A percentile compares a stretch with the other conserved stretches of the same genome.
Conservation (phyloP, 1,140 invertebrate genomes). For the Sminthurides bifidus region DNA sequence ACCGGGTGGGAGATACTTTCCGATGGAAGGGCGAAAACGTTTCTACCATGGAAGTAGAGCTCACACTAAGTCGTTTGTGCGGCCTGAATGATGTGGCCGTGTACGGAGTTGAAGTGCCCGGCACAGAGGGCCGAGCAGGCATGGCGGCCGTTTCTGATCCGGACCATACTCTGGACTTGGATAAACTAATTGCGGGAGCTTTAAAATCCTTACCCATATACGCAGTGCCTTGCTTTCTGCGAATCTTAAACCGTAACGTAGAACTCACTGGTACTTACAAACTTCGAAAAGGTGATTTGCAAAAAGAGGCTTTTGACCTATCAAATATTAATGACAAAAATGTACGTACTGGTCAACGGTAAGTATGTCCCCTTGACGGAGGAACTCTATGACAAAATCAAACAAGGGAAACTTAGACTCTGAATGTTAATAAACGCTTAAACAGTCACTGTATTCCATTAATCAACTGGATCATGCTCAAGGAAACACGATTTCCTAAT, state of each 20-base stretch:
- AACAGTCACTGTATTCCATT: not conserved
- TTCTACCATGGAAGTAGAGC: conserved; percentile 93
- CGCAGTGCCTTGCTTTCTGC: conserved; percentile 74
- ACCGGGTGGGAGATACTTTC: conserved; percentile 94
- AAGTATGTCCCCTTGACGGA: conserved; percentile 49
- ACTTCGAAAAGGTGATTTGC: conserved; percentile 77
- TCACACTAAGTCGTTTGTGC: conserved; percentile 70
- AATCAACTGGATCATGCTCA: not conserved
- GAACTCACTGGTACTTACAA: conserved; percentile 88
- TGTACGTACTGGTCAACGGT: conserved; percentile 53
- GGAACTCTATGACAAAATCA: not conserved
- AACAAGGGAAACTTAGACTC: not conserved
- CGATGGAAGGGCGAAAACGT: conserved; percentile 58
- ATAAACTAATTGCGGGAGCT: conserved; percentile 48
- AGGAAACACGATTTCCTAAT: no score
- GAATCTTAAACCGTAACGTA: conserved; percentile 67
- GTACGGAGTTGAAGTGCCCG: conserved; percentile 53
- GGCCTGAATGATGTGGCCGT: conserved; percentile 76
- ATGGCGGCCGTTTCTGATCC: conserved; percentile 88
- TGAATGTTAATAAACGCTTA: not conserved
- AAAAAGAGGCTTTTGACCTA: conserved; percentile 79
- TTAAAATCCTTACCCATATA: conserved; percentile 63
- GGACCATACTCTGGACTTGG: conserved; percentile 53
- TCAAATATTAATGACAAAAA: conserved; percentile 60
- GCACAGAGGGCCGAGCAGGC: conserved; percentile 62